Base-by-base conservation (phyloP, 2,888 invertebrate species). In the Harmothoe impar region DNA sequence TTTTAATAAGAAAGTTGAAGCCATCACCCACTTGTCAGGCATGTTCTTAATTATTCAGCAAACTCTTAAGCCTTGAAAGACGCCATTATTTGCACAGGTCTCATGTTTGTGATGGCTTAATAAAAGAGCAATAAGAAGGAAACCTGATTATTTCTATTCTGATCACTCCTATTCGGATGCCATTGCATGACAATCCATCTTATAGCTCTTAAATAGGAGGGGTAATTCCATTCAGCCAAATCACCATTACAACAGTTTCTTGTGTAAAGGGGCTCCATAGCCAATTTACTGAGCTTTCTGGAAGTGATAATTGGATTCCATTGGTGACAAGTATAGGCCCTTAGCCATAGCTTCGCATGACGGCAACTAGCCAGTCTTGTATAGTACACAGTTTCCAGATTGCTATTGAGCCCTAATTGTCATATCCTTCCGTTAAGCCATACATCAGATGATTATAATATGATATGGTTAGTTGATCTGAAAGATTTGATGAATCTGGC, bases 41-140 rank as follows among this genome's bases (percentile, higher is more conserved):
- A n/a, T 1, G 29, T 23, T 29, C 72, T 72, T n/a, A 72, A 72
- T 72, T 72, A 72, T 72, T 72, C 72, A 72, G 72, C 29, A 29
- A 15, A 15, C 72, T 72, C 29, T 25, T 1, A n/a, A 15, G 31
- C 15, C 72, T 29, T 72, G 15, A 72, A 72, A 72, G 72, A 25
- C 29, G 72, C 72, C 15, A 3, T 62, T 62, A 20, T 62, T 62
- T n/a, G 62, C n/a, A 15, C 43, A 62, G 62, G n/a, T 15, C 3
- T n/a, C 62, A 62, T 43, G 43, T 43, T 43, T 43, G 43, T 43
- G 43, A 43, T 43, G 43, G 43, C 10, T 43, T 43, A 62, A 62
- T 62, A 62, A 62, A 62, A 62, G 23, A n/a, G 62, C 62, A n/a
- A 62, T n/a, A 62, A 62, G 62, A 62, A n/a, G 62, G n/a, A 62